These are phyloP conservation scores for Masticophis lateralis DNA, from an alignment of 2,797 vertebrate species.

Conservation along the genomic window DNA sequence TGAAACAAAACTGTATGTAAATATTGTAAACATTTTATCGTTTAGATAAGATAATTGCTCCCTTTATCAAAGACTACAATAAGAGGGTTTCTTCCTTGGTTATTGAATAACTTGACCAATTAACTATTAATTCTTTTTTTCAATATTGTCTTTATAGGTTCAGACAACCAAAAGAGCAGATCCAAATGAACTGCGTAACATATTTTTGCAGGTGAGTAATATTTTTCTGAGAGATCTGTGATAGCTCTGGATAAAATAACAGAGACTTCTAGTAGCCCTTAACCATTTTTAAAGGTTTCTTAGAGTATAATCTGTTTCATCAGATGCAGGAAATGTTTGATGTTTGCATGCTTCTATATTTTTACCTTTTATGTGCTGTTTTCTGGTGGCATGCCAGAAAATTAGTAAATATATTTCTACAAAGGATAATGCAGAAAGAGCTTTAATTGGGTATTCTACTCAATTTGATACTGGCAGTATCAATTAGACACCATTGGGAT, in stretches of 20 bases:
- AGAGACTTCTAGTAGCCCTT: background rate
- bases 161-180: slow-evolving; percentile 88
- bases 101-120: background rate
- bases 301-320: background rate
- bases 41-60: background rate
- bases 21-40: background rate
- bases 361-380: background rate
- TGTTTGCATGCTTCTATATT: background rate
- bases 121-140: slow-evolving; percentile 39
- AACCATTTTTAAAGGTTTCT: background rate
- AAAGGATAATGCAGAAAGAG: background rate
- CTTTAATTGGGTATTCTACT: background rate
- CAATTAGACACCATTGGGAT: background rate
- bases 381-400: background rate
- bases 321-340: background rate
- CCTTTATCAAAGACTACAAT: slow-evolving; percentile 14
- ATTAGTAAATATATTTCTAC: background rate
- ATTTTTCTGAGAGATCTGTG: background rate
- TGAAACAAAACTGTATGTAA: slow-evolving; percentile 44
- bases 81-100: background rate
- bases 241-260: background rate
- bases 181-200: slow-evolving; percentile 84
- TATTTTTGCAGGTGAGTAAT: slow-evolving; percentile 90
- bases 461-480: background rate
- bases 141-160: slow-evolving; percentile 71